These are phyloP conservation scores for Limnodromus scolopaceus DNA, from an alignment of 2,797 vertebrate genomes.

Conservation along the genomic window DNA sequence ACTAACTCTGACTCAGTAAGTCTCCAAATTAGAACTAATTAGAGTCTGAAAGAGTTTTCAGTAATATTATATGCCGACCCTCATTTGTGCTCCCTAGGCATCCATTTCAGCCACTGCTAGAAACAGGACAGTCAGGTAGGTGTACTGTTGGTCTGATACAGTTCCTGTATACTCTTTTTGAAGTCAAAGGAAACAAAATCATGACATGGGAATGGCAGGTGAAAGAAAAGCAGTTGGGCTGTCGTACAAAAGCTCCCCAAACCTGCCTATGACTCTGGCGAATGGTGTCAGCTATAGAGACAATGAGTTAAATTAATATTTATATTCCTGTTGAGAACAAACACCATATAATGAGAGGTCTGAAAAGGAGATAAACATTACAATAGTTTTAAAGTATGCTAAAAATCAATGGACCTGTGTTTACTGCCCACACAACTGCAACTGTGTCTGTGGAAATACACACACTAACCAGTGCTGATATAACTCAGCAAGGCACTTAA, in stretches of 20 bases:
- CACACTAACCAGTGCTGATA: neutral
- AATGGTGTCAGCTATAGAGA: neutral
- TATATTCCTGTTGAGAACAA: neutral
- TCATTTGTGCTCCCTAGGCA: neutral
- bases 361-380: neutral
- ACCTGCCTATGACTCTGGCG: neutral
- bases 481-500: neutral
- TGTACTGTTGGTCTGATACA: neutral
- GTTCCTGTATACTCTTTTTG: neutral
- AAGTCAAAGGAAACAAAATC: neutral
- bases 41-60: neutral
- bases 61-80: neutral
- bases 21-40: neutral
- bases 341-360: neutral
- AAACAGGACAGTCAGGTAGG: neutral
- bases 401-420: neutral
- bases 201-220: too few relatives aligned
- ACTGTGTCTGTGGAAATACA: neutral
- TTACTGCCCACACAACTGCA: neutral
- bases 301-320: neutral
- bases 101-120: neutral
- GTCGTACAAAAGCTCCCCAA: accelerated
- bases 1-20: neutral
- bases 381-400: neutral
- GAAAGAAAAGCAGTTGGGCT: neutral